These are phyloP conservation scores for Crocallis elinguaria DNA, from an alignment of 2,888 invertebrate species.

Conservation along the genomic window DNA sequence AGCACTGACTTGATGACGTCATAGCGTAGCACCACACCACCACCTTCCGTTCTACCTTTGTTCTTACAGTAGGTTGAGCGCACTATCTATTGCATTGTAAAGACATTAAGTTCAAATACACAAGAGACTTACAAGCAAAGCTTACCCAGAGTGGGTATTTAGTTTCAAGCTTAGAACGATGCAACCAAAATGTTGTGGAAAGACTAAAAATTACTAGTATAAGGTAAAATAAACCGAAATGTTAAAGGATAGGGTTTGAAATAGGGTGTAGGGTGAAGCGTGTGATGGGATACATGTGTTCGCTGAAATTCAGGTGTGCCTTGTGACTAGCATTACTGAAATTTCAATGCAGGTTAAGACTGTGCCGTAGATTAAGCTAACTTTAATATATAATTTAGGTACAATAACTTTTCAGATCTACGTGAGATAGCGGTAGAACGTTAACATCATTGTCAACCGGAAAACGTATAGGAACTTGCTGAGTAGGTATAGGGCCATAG, in stretches of 20 bases:
- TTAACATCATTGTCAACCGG: no score
- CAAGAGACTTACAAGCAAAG: background rate
- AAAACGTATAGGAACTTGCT: no score
- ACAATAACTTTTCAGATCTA: no score
- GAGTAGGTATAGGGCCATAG: no score
- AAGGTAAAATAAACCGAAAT: background rate
- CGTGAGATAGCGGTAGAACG: no score
- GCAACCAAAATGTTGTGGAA: background rate
- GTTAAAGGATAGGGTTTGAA: background rate
- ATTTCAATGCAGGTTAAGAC: conserved; percentile 7
- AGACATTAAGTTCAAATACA: background rate
- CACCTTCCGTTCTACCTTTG: no score
- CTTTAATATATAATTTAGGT: no score
- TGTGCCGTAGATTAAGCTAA: background rate
- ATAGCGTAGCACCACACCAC: no score
- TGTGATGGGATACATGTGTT: background rate
- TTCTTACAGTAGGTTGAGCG: no score
- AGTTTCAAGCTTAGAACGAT: conserved; percentile 26
- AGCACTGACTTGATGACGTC: no score
- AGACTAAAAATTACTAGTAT: background rate
- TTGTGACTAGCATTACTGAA: conserved; percentile 8
- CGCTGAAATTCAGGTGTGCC: conserved; percentile 12
- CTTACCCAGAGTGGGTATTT: conserved; percentile 23
- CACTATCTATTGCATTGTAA: no score
- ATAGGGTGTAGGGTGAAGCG: background rate